phyloP scores from a whole-genome alignment of 2,797 vertebrate genomes.

The Cottoperca gobio region DNA sequence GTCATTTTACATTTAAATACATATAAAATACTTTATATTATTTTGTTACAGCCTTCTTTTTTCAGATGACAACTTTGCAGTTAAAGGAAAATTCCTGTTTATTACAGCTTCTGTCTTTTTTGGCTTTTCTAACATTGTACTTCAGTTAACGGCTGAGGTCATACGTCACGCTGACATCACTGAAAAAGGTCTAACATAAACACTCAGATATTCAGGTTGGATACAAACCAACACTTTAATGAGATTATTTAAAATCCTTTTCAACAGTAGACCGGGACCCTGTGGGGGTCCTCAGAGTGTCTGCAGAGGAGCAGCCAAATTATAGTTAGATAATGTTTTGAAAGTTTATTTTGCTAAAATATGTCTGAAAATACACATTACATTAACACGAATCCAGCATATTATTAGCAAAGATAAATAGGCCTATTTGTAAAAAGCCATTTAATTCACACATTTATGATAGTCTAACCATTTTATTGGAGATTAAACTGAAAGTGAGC shows the following conservation, averaged over 20 bases:
- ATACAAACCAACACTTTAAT: neutral
- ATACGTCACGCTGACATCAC: neutral
- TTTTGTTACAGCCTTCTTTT: neutral
- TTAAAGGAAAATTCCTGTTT: constrained; percentile 7
- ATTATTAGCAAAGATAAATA: too few relatives aligned
- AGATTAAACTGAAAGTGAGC: neutral
- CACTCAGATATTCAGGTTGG: neutral
- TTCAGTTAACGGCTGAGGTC: neutral
- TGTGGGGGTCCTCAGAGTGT: too few relatives aligned
- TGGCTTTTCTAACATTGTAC: neutral
- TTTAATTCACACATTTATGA: too few relatives aligned
- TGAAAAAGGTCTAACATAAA: neutral
- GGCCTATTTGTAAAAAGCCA: too few relatives aligned
- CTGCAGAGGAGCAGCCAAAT: too few relatives aligned
- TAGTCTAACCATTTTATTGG: neutral
- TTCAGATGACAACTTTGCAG: neutral
- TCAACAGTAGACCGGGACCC: too few relatives aligned
- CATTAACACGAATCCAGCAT: too few relatives aligned
- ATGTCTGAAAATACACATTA: too few relatives aligned
- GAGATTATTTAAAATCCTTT: too few relatives aligned
- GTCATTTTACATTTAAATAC: neutral
- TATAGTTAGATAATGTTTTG: too few relatives aligned
- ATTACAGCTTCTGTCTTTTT: neutral
- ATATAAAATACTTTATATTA: neutral
- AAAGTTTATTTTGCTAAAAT: too few relatives aligned